Conservation (phyloP, 2,797 vertebrate genomes). For the Pangasius macronema region DNA sequence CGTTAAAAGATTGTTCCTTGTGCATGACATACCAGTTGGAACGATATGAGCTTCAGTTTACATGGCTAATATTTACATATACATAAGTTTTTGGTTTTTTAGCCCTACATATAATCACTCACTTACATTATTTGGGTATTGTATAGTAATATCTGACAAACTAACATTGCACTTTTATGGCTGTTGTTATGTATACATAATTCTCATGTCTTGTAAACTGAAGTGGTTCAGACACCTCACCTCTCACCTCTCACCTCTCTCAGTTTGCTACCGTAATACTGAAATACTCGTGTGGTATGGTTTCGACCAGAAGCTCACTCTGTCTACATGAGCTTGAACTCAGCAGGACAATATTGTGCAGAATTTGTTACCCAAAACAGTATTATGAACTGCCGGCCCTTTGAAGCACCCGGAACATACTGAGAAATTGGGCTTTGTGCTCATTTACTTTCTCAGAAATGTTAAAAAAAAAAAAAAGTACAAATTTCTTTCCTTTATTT, state of each 20-base stretch:
- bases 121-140: not conserved
- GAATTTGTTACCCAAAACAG: conserved; percentile 17
- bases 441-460: conserved; percentile 1
- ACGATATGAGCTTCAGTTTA: conserved; percentile 37
- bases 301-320: conserved; percentile 19
- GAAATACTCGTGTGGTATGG: not conserved
- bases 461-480: not conserved
- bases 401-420: not conserved
- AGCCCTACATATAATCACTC: not conserved
- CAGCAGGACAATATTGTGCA: conserved; percentile 10
- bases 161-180: not conserved
- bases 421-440: not conserved
- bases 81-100: no score
- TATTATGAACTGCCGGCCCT: not conserved
- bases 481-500: conserved; percentile 32
- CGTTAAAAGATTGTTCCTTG: not conserved
- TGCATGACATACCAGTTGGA: conserved; percentile 21
- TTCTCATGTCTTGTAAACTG: conserved; percentile 34
- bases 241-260: not conserved
- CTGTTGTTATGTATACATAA: not conserved
- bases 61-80: conserved; percentile 14
- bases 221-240: conserved; percentile 17
- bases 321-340: conserved; percentile 3
- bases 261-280: not conserved
- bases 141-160: not conserved